phyloP scores from a whole-genome alignment of 2,888 invertebrate species.

The Timema podura region DNA sequence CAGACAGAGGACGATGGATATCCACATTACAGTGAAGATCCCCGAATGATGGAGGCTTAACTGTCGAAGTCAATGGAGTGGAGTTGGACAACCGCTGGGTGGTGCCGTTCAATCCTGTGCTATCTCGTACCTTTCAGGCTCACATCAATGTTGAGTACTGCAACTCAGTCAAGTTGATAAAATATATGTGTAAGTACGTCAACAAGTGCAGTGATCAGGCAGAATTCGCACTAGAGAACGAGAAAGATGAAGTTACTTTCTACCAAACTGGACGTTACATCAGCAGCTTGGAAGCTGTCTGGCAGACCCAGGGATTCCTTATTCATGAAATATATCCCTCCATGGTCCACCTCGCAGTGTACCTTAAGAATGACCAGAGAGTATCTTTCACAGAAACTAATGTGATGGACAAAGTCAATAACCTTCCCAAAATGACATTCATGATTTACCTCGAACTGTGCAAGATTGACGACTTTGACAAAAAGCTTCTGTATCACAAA shows the following conservation, averaged over 20 bases:
- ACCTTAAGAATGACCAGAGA: constrained; percentile 18
- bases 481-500: constrained; percentile 27
- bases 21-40: constrained; percentile 39
- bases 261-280: constrained; percentile 36
- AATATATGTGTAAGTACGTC: constrained; percentile 25
- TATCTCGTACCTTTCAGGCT: constrained; percentile 26
- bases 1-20: constrained; percentile 37
- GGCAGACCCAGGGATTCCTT: constrained; percentile 22
- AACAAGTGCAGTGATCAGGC: constrained; percentile 36
- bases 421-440: constrained; percentile 10
- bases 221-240: constrained; percentile 30
- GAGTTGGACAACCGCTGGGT: constrained; percentile 30
- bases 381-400: not conserved
- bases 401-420: not conserved
- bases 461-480: constrained; percentile 1
- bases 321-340: constrained; percentile 12
- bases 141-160: constrained; percentile 33
- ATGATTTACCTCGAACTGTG: not conserved
- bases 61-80: not conserved
- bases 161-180: constrained; percentile 2
- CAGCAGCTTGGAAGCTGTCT: constrained; percentile 35
- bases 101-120: constrained; percentile 29
- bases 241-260: constrained; percentile 37
- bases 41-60: constrained; percentile 6
- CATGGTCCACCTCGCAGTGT: constrained; percentile 12